Evolutionary conservation across 2,797 vertebrate species (phyloP).

Genomic region (Schizothorax lantsangensis): DNA sequence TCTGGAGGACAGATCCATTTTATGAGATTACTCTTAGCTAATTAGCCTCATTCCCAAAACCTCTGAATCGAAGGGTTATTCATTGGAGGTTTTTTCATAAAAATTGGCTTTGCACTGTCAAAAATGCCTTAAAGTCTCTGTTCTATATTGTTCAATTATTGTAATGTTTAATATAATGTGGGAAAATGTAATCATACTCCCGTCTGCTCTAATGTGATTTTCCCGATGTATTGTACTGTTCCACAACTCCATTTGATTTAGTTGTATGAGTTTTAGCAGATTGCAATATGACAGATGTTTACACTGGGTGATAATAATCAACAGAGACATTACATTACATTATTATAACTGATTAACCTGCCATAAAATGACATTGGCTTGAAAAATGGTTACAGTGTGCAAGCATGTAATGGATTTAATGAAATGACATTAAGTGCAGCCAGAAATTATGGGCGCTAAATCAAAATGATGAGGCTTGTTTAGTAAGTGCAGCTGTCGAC

Average conservation of each 20-base stretch:
- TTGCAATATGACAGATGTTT: constrained; percentile 34
- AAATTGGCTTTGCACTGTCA: neutral
- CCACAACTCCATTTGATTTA: neutral
- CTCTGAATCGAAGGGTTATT: constrained; percentile 36
- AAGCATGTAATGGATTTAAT: constrained; percentile 60
- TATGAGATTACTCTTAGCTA: constrained; percentile 54
- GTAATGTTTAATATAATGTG: neutral
- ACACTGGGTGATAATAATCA: constrained; percentile 49
- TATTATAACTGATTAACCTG: constrained; percentile 54
- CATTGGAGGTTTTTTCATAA: neutral
- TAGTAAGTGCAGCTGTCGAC: constrained; percentile 46
- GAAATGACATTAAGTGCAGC: constrained; percentile 55
- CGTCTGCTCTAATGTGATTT: neutral
- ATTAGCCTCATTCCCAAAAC: constrained; percentile 51
- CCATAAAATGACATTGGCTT: constrained; percentile 50
- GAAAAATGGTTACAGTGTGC: constrained; percentile 44
- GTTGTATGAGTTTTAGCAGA: constrained; percentile 21
- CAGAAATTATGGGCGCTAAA: constrained; percentile 51
- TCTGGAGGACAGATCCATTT: constrained; percentile 56
- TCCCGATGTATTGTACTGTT: neutral
- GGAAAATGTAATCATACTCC: neutral
- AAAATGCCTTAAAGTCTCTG: neutral
- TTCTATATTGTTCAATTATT: neutral
- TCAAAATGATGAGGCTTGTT: constrained; percentile 63
- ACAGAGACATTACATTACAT: constrained; percentile 48